Base-by-base conservation (phyloP, 2,797 vertebrate species). In the Arnoldichthys spilopterus region DNA sequence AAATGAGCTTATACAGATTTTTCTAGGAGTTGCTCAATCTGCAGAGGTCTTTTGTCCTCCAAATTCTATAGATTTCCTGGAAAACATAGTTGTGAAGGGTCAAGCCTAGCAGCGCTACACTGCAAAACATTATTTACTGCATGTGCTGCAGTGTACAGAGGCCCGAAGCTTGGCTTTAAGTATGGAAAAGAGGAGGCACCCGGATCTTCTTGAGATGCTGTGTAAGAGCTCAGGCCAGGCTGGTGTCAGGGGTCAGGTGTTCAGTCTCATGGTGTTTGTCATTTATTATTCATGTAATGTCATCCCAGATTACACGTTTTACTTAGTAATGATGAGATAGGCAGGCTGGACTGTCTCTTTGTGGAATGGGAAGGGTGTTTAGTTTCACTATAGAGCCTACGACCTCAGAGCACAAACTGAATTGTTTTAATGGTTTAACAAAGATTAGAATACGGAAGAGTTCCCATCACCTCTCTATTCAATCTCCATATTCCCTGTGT, bases 241-340 rank as follows among this genome's bases (percentile, higher is more conserved):
- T 63, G 61, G 30, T 59, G 20, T 34, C 30, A 4, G 59, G 9
- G 64, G 28, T 54, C 73, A 62, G 82, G 75, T 77, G 24, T 79
- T 79, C 56, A 1, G 72, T 49, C 86, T 91, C 91, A 89, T 86
- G 79, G 89, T 93, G 93, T 91, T 90, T 79, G 61, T 59, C 88
- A 92, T 95, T 18, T 72, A 94, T 94, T 91, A 94, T 95, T 93
- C 82, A 95, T 86, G 53, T 22, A 26, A 84, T 87, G 92, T 92
- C 89, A 93, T 92, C 85, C 88, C 89, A 94, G 91, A 91, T 88
- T 80, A 74, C 85, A 82, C 47, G 59, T 64, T 74, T 83, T 84
- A 86, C 79, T 87, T 88, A 86, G 88, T 71, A 76, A 85, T 85
- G 80, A 78, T 74, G 81, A 78, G 76, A 72, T 85, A 81, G 76